Evolutionary conservation across 2,888 invertebrate species (phyloP).

Genomic region (Amiota minor): DNA sequence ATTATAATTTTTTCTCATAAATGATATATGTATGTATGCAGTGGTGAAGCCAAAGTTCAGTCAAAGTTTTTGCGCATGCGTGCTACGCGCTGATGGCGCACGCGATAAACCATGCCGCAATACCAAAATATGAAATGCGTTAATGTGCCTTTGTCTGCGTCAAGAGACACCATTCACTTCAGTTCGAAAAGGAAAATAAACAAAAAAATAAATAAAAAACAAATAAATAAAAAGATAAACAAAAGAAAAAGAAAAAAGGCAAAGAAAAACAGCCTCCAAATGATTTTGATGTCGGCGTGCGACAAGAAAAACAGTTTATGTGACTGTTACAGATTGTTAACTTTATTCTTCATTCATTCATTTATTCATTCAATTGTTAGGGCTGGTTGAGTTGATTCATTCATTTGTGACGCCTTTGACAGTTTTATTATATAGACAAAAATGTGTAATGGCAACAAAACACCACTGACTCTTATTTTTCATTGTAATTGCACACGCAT

Average conservation of each 20-base stretch:
- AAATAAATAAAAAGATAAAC: too few relatives aligned
- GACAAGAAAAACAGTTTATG: neutral
- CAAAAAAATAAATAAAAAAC: neutral
- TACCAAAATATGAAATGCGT: constrained; percentile 4
- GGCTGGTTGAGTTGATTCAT: too few relatives aligned
- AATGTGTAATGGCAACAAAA: neutral
- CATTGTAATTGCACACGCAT: neutral
- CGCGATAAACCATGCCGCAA: constrained; percentile 1
- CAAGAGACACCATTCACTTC: constrained; percentile 7
- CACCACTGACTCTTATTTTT: neutral
- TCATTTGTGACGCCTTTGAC: too few relatives aligned
- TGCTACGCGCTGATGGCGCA: neutral
- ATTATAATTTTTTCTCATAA: constrained; percentile 3
- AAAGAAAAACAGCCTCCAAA: constrained; percentile 2
- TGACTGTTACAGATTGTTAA: constrained; percentile 8
- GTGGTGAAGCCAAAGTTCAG: neutral
- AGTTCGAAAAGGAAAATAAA: too few relatives aligned
- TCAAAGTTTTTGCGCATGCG: constrained; percentile 9
- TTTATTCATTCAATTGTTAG: too few relatives aligned
- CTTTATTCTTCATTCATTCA: neutral
- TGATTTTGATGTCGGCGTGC: neutral
- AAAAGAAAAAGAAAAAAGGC: neutral
- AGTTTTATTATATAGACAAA: too few relatives aligned
- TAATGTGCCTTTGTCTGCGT: constrained; percentile 27
- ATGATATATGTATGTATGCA: neutral